phyloP scores from a whole-genome alignment of 2,888 invertebrate species.

The Eilema griseolum region DNA sequence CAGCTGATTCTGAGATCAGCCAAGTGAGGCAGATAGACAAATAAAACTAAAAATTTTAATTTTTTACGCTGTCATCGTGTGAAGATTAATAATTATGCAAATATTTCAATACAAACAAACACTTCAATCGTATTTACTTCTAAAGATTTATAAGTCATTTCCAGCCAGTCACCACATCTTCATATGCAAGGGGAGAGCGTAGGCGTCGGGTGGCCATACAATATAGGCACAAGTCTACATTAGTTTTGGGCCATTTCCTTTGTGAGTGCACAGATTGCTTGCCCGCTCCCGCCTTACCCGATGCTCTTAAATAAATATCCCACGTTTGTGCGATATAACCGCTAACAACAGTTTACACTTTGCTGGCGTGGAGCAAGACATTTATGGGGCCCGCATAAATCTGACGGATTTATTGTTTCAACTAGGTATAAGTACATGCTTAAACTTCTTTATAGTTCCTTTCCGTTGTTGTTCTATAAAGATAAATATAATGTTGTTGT shows the following conservation, averaged over 20 bases:
- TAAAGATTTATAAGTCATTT: not conserved
- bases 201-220: constrained; percentile 46
- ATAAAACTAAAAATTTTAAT: too few species aligned
- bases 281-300: constrained; percentile 63
- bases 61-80: too few species aligned
- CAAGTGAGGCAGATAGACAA: too few species aligned
- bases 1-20: too few species aligned
- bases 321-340: constrained; percentile 81
- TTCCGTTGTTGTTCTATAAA: not conserved
- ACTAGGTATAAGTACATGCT: constrained; percentile 52
- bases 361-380: constrained; percentile 65
- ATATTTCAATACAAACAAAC: too few species aligned
- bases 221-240: constrained; percentile 58
- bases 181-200: constrained; percentile 30
- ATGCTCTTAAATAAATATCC: constrained; percentile 83
- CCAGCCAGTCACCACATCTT: constrained; percentile 12
- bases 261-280: constrained; percentile 77
- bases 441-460: constrained; percentile 45
- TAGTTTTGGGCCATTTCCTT: constrained; percentile 81
- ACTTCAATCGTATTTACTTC: too few species aligned
- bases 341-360: constrained; percentile 84
- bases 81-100: too few species aligned
- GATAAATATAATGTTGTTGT: constrained; percentile 4
- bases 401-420: constrained; percentile 70
- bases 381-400: constrained; percentile 78